These are phyloP conservation scores for Dermochelys coriacea DNA, from an alignment of 2,797 vertebrate species.

Conservation along the genomic window DNA sequence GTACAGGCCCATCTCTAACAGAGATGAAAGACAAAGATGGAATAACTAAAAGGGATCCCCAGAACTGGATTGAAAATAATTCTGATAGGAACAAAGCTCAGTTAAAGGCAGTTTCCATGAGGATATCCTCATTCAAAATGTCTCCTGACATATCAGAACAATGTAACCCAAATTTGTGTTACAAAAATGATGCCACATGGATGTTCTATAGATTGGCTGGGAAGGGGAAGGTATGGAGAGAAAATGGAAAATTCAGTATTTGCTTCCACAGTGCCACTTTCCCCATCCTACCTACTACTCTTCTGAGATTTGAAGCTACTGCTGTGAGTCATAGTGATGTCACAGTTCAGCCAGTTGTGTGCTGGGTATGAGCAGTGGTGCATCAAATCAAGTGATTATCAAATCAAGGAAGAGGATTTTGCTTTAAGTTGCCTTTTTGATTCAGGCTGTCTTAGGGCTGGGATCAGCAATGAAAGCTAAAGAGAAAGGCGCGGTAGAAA, in stretches of 20 bases:
- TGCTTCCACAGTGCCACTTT: not conserved
- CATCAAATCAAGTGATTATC: too few species aligned
- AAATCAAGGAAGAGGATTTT: not conserved
- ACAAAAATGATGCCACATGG: not conserved
- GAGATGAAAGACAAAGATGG: not conserved
- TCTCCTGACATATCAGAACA: not conserved
- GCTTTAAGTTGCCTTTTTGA: conserved; percentile 23
- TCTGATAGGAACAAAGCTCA: not conserved
- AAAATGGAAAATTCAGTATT: not conserved
- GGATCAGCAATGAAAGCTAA: not conserved
- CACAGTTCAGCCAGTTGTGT: not conserved
- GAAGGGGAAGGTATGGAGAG: not conserved
- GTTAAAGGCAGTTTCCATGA: not conserved
- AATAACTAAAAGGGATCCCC: not conserved
- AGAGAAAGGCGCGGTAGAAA: not conserved
- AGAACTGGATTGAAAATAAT: not conserved
- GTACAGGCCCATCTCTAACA: not conserved
- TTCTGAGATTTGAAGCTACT: not conserved
- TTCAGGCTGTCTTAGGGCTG: conserved; percentile 24
- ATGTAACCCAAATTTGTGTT: not conserved
- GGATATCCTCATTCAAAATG: not conserved
- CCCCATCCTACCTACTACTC: not conserved
- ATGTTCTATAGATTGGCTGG: not conserved
- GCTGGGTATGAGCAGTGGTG: not conserved
- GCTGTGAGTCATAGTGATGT: conserved; percentile 6